Evolutionary conservation across 2,113 vertebrate genomes (phyloP).

Genomic region (Stigmatopora nigra): DNA sequence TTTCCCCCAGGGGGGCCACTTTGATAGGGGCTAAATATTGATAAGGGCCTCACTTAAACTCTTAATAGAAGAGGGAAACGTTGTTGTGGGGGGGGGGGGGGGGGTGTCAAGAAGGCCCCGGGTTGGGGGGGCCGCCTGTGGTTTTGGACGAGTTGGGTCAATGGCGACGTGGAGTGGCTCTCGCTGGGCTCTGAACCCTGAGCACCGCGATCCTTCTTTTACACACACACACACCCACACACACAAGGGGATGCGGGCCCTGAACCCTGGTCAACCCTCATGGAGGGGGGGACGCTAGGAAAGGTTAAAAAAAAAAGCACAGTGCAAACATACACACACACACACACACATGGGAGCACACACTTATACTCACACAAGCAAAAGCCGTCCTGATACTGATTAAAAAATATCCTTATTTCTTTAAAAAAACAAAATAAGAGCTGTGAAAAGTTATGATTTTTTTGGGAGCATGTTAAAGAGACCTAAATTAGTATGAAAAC

Average conservation of each 20-base stretch:
- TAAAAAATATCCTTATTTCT: too few relatives aligned
- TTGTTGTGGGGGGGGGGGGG: too few relatives aligned
- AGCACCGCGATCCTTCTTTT: constrained; percentile 53
- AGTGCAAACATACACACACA: constrained; percentile 17
- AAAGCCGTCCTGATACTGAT: too few relatives aligned
- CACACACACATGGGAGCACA: not conserved
- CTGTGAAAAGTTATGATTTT: too few relatives aligned
- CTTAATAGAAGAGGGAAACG: constrained; percentile 42
- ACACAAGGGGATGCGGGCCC: constrained; percentile 84
- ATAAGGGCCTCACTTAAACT: constrained; percentile 82
- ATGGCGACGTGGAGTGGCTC: constrained; percentile 82
- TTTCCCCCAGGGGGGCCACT: constrained; percentile 83
- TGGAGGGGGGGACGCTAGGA: constrained; percentile 85
- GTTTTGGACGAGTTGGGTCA: constrained; percentile 84
- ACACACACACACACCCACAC: constrained; percentile 86
- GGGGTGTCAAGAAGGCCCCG: constrained; percentile 74
- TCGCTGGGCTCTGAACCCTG: constrained; percentile 88
- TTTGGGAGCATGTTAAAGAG: not conserved
- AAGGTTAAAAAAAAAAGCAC: constrained; percentile 86
- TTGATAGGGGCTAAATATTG: constrained; percentile 83
- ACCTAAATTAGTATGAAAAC: not conserved
- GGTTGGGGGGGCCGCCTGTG: constrained; percentile 81
- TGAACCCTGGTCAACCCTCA: constrained; percentile 79
- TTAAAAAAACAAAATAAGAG: too few relatives aligned
- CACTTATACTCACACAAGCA: too few relatives aligned